Percentiles rank a stretch among this genome's conserved stretches.
These are phyloP conservation scores for Stenotaenia linearis DNA, from an alignment of 2,888 invertebrate genomes.

Conservation along the genomic window DNA sequence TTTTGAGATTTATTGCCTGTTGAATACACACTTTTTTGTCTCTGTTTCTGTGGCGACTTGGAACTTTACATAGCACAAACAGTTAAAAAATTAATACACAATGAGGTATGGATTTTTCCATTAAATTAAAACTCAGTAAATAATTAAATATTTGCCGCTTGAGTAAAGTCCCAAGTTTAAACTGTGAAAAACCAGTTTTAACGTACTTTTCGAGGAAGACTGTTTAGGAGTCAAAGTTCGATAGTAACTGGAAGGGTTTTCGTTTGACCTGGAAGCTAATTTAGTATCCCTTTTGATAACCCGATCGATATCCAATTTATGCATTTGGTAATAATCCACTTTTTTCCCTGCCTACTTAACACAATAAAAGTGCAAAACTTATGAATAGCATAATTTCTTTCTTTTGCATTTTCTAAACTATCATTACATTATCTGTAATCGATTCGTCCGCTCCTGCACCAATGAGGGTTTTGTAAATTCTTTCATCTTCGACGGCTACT, in stretches of 20 bases:
- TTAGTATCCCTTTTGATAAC: conserved; percentile 7
- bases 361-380: neutral
- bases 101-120: no score
- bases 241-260: neutral
- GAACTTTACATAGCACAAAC: neutral
- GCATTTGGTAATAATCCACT: conserved; percentile 55
- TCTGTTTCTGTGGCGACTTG: neutral
- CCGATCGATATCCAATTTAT: conserved; percentile 52
- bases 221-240: neutral
- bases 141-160: neutral
- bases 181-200: no score
- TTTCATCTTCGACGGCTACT: conserved; percentile 56
- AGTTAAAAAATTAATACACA: no score
- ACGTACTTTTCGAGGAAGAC: neutral
- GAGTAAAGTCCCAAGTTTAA: neutral
- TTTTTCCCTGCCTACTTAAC: conserved; percentile 50
- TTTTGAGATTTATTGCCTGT: neutral
- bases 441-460: conserved; percentile 60
- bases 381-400: neutral
- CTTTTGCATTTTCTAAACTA: neutral
- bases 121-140: no score
- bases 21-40: neutral
- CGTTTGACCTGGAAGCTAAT: conserved; percentile 8
- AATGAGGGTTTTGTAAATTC: conserved; percentile 58
- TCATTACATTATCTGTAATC: conserved; percentile 53